These are phyloP conservation scores for Pygoscelis adeliae DNA, from an alignment of 2,113 vertebrate genomes.

Conservation along the genomic window DNA sequence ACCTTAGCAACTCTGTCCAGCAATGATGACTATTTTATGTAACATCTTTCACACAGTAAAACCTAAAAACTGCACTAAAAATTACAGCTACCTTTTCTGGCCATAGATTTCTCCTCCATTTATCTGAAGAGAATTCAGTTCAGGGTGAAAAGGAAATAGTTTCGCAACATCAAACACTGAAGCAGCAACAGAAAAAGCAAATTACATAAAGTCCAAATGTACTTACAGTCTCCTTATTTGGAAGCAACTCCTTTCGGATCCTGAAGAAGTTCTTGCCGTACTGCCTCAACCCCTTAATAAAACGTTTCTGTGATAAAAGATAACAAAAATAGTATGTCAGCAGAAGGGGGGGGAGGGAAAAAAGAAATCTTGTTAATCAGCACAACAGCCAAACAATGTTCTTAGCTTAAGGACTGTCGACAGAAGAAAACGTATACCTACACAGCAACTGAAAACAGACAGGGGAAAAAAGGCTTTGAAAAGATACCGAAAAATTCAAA, in stretches of 20 bases:
- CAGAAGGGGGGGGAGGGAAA: neutral
- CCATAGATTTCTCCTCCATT: neutral
- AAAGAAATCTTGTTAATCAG: constrained; percentile 30
- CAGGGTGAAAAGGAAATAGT: constrained; percentile 49
- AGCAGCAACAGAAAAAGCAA: constrained; percentile 28
- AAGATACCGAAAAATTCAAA: neutral
- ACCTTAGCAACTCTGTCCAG: neutral
- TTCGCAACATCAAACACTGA: constrained; percentile 39
- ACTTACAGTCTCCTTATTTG: constrained; percentile 69
- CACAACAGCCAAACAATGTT: constrained; percentile 1
- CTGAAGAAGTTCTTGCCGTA: constrained; percentile 99
- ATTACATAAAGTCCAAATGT: constrained; percentile 68
- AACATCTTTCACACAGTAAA: neutral
- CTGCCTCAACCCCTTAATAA: constrained; percentile 96
- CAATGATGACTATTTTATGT: constrained; percentile 10
- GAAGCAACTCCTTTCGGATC: constrained; percentile 89
- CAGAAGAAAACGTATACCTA: neutral
- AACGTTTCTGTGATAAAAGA: constrained; percentile 87
- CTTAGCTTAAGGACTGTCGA: neutral
- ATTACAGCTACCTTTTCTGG: neutral
- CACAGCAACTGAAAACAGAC: neutral
- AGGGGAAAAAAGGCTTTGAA: neutral
- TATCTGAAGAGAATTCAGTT: neutral
- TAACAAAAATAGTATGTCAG: constrained; percentile 69
- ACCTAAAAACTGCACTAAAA: neutral